Evolutionary conservation across 1,140 invertebrate genomes (phyloP).

Genomic region (Ceratosolen fusciceps): DNA sequence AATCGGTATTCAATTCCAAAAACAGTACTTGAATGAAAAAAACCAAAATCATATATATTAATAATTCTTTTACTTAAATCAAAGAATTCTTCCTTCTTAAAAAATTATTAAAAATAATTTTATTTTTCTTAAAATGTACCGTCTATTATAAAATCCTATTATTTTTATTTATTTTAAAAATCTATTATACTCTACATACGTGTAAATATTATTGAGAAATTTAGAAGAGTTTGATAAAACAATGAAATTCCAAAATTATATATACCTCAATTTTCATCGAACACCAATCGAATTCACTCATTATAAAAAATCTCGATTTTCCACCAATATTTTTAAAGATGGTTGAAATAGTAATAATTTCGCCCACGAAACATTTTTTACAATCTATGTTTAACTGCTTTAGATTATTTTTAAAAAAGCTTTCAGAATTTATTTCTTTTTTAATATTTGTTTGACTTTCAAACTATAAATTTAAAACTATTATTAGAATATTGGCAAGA

Average conservation of each 20-base stretch:
- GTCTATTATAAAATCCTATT: no score
- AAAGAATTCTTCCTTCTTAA: no score
- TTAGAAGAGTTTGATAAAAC: not conserved
- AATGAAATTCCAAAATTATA: not conserved
- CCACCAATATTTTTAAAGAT: constrained; percentile 59
- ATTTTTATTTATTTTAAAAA: no score
- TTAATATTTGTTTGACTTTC: not conserved
- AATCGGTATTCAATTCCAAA: no score
- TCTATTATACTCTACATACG: no score
- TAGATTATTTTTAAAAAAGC: not conserved
- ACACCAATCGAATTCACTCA: constrained; percentile 64
- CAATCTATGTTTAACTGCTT: constrained; percentile 56
- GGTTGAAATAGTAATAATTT: constrained; percentile 48
- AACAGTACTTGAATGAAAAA: no score
- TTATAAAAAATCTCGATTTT: constrained; percentile 61
- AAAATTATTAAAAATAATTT: no score
- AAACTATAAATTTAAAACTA: not conserved
- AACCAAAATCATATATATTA: no score
- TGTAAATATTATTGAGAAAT: constrained; percentile 1
- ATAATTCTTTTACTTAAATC: no score
- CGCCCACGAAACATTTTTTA: constrained; percentile 59
- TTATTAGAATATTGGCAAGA: not conserved
- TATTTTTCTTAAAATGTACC: no score
- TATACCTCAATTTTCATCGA: constrained; percentile 57
- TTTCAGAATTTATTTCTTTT: not conserved